Evolutionary conservation across 2,888 invertebrate genomes (phyloP), one percentile per base, ranked within the genome.

Genomic region (Drosophila rubida): DNA sequence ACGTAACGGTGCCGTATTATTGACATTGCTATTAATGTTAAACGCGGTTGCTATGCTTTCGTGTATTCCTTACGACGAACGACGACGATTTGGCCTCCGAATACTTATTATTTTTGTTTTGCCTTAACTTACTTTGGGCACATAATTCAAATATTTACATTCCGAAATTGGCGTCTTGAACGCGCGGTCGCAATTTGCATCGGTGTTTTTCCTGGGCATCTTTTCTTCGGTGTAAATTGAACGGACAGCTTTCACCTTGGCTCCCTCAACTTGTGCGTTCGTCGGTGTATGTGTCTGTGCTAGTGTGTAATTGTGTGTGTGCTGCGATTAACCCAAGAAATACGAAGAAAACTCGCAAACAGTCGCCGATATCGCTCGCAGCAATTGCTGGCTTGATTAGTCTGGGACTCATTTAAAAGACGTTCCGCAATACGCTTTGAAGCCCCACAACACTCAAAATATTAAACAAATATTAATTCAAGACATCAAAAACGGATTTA

Each of bases 141-240:
- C 87, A 85, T 86, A 89, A 87, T 78, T 88, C 85, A 90, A 90
- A 90, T 90, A 90, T 90, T 90, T 90, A 87, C 90, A 90, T 89
- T 90, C 85, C 78, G 75, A 89, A 89, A 89, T 89, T 89, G 90
- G 88, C 89, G 88, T 89, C 85, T 88, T 79, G 63, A 82, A 73
- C 81, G 88, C 74, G 77, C 88, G 87, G 90, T 89, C 78, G 82
- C 69, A 79, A 79, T 76, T 75, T 64, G 65, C 84, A 75, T 14
- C 69, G 69, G 66, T 23, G 23, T 6, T 76, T 55, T 72, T 78
- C 62, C 64, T 67, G 67, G 66, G 62, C 30, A 54, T 27, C 27
- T 27, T 27, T 58, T 49, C 50, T 41, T 32, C 65, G 54, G 66
- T 65, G 78, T 42, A 69, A 71, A 78, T 71, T 66, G 59, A 69